Evolutionary conservation across 2,888 invertebrate species (phyloP).

Genomic region (Lysandra coridon): DNA sequence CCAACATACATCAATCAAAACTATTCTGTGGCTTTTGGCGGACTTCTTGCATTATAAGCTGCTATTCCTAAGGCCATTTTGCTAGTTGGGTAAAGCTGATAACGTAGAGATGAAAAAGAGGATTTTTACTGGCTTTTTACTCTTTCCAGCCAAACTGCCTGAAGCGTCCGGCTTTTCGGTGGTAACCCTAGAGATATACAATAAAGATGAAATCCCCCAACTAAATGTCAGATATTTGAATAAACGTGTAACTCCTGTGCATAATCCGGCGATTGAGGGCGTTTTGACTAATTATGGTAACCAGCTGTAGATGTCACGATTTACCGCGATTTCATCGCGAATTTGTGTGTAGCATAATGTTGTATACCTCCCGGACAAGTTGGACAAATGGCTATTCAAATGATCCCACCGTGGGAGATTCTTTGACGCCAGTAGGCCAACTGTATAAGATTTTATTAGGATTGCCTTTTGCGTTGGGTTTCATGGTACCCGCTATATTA

Average conservation of each 20-base stretch:
- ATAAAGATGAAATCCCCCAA: constrained; percentile 22
- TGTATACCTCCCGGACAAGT: background rate
- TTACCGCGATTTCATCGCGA: background rate
- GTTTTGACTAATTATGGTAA: constrained; percentile 20
- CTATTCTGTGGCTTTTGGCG: too few species aligned
- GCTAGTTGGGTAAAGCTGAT: too few species aligned
- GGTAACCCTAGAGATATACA: constrained; percentile 6
- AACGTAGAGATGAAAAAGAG: too few species aligned
- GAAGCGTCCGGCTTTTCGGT: background rate
- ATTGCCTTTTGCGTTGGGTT: too few species aligned
- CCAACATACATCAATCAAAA: too few species aligned
- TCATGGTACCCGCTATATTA: too few species aligned
- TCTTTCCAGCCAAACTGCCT: background rate
- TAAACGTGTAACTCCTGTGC: constrained; percentile 13
- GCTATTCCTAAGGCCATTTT: too few species aligned
- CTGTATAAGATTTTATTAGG: background rate
- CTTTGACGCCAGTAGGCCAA: background rate
- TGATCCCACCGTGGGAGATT: background rate
- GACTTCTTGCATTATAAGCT: too few species aligned
- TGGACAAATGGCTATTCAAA: background rate
- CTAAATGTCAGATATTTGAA: constrained; percentile 18
- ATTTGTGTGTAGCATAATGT: background rate
- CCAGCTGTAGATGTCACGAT: constrained; percentile 2
- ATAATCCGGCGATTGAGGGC: constrained; percentile 4
- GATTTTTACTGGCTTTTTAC: too few species aligned